phyloP scores from a whole-genome alignment of 2,888 invertebrate species.

The Campoplex capitator region DNA sequence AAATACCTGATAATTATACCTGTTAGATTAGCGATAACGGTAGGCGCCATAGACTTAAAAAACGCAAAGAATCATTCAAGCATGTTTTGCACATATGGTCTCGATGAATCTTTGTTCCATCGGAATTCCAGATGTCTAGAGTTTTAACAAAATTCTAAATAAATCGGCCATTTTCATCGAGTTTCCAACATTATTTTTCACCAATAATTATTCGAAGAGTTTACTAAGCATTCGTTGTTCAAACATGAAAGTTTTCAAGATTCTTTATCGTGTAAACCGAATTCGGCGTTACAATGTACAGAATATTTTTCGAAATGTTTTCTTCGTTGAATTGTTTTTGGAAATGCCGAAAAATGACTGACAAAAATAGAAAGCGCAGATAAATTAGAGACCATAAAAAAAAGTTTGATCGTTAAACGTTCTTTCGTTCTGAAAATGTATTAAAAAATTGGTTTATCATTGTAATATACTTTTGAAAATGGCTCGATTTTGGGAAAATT shows the following conservation, averaged over 20 bases:
- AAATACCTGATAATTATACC: constrained; percentile 20
- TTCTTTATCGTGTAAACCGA: neutral
- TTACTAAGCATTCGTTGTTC: neutral
- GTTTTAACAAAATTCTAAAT: neutral
- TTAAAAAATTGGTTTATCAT: neutral
- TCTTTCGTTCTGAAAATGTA: neutral
- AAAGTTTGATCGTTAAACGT: neutral
- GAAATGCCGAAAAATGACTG: neutral
- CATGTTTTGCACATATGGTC: neutral
- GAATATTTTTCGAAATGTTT: neutral
- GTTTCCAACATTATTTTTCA: neutral
- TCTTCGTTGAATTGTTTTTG: neutral
- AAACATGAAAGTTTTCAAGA: neutral
- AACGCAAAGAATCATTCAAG: neutral
- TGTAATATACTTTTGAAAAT: neutral
- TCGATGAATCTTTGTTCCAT: neutral
- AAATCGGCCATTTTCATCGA: neutral
- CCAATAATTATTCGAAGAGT: no score
- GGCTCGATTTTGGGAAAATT: neutral
- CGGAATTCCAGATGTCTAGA: neutral
- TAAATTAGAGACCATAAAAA: neutral
- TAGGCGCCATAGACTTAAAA: constrained; percentile 73
- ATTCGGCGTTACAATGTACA: neutral
- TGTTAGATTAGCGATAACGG: constrained; percentile 59
- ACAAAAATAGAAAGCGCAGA: neutral